Percentiles rank a stretch among this genome's conserved stretches.
Conservation (phyloP, 1,140 invertebrate species). For the Orius laevigatus region DNA sequence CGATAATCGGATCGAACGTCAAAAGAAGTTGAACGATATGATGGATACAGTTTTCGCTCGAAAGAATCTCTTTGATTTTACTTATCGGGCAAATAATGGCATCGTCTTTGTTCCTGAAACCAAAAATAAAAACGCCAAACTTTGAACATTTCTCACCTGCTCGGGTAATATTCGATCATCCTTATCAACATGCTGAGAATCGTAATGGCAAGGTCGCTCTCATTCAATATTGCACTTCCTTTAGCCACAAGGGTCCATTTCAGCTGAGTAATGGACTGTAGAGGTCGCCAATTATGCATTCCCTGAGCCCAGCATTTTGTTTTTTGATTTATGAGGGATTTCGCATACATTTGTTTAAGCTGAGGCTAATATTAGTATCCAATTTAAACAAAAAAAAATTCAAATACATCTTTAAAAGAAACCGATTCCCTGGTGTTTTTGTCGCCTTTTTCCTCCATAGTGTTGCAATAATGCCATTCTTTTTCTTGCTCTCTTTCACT, state of each 20-base stretch:
- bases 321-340: constrained; percentile 58
- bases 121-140: constrained; percentile 18
- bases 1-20: constrained; percentile 93
- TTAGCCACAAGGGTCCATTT: constrained; percentile 80
- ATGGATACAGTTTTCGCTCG: constrained; percentile 74
- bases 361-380: constrained; percentile 23
- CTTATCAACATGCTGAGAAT: constrained; percentile 88
- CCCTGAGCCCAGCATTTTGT: constrained; percentile 98
- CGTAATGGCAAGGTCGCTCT: constrained; percentile 78
- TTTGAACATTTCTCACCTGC: constrained; percentile 36
- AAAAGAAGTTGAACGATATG: constrained; percentile 92
- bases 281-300: constrained; percentile 85
- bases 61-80: constrained; percentile 73
- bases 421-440: constrained; percentile 2
- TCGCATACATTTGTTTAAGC: constrained; percentile 48
- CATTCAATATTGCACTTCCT: constrained; percentile 70
- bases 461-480: constrained; percentile 87
- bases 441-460: constrained; percentile 43
- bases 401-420: constrained; percentile 1
- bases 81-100: constrained; percentile 90
- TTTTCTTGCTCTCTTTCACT: constrained; percentile 57
- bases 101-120: constrained; percentile 59
- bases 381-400: constrained; percentile 10
- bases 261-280: constrained; percentile 78
- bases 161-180: constrained; percentile 88